Conservation (phyloP, 2,113 vertebrate genomes). For the Pygathrix nemaeus region DNA sequence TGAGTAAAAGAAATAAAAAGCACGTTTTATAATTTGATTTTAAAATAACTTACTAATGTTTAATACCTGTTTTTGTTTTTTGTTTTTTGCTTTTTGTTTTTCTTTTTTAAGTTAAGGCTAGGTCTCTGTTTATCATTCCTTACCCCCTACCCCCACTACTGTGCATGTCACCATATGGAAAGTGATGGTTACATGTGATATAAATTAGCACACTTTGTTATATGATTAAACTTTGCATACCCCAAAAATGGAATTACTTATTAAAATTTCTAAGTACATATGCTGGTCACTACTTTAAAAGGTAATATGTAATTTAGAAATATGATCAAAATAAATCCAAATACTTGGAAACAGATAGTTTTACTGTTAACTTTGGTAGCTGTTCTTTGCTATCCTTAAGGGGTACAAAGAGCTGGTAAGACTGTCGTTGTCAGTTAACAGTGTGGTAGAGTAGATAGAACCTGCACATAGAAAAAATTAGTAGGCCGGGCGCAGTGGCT, state of each 20-base stretch:
- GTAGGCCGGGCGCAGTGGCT: not conserved
- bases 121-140: not conserved
- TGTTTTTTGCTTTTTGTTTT: not conserved
- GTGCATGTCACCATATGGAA: not conserved
- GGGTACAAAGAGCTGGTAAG: not conserved
- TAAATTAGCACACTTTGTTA: conserved; percentile 7
- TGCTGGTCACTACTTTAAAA: not conserved
- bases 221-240: not conserved
- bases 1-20: not conserved
- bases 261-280: not conserved
- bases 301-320: conserved; percentile 8
- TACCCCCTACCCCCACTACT: not conserved
- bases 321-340: conserved; percentile 21
- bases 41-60: not conserved
- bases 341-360: not conserved
- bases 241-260: conserved; percentile 4
- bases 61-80: not conserved
- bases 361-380: not conserved
- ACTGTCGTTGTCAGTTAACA: not conserved
- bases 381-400: not conserved
- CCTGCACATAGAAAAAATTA: not conserved
- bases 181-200: not conserved
- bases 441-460: not conserved
- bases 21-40: not conserved
- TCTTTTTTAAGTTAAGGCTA: not conserved